Evolutionary conservation across 2,888 invertebrate species (phyloP).

Genomic region (Phaedon cochleariae): DNA sequence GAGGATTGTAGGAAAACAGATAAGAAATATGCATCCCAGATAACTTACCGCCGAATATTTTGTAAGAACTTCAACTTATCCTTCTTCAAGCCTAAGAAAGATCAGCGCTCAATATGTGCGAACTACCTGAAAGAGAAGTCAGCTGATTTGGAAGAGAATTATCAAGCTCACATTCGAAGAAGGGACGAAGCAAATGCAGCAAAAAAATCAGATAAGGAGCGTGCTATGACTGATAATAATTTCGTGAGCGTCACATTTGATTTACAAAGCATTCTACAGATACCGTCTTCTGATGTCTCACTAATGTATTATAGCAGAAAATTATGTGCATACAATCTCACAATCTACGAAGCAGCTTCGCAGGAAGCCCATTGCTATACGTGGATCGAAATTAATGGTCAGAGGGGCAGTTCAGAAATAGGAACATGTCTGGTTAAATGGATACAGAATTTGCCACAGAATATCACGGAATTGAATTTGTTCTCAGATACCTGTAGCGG

Average conservation of each 20-base stretch:
- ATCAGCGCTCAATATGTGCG: slow-evolving; percentile 1
- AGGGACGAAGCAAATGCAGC: slow-evolving; percentile 23
- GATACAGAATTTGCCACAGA: slow-evolving; percentile 10
- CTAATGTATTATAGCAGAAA: slow-evolving; percentile 46
- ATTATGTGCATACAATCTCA: slow-evolving; percentile 24
- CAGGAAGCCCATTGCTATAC: slow-evolving; percentile 42
- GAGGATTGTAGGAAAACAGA: neutral
- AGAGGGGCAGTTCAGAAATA: slow-evolving; percentile 44
- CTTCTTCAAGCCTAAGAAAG: too few species aligned
- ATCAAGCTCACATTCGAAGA: slow-evolving; percentile 6
- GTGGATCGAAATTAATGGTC: slow-evolving; percentile 25
- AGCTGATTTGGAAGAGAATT: slow-evolving; percentile 9
- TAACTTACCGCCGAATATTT: slow-evolving; percentile 6
- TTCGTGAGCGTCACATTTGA: slow-evolving; percentile 45
- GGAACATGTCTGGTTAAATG: slow-evolving; percentile 34
- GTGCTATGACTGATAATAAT: slow-evolving; percentile 15
- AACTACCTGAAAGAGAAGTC: slow-evolving; percentile 6
- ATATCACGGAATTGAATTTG: too few species aligned
- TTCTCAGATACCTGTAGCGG: too few species aligned
- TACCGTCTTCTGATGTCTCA: slow-evolving; percentile 46
- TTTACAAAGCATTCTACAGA: slow-evolving; percentile 48
- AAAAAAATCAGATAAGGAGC: slow-evolving; percentile 19
- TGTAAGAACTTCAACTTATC: slow-evolving; percentile 4
- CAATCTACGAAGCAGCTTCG: slow-evolving; percentile 11
- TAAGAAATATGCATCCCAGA: neutral